Evolutionary conservation across 2,113 vertebrate species (phyloP).

Genomic region (Bos javanicus): DNA sequence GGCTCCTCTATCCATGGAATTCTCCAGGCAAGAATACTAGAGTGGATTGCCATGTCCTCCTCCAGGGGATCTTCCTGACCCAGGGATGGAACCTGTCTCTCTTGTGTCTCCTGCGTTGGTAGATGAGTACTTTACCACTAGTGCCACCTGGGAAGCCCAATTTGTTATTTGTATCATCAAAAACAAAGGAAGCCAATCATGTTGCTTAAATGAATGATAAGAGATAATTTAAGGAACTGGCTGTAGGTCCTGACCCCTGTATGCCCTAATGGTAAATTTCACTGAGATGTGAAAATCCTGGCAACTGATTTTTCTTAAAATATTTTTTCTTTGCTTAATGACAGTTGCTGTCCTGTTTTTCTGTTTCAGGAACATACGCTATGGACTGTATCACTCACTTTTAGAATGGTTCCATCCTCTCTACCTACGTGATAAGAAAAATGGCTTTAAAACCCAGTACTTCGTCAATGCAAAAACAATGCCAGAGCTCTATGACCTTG

Average conservation of each 20-base stretch:
- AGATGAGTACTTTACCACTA: not conserved
- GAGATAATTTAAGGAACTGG: not conserved
- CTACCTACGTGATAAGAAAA: slow-evolving; percentile 91
- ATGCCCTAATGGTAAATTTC: not conserved
- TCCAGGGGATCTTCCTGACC: not conserved
- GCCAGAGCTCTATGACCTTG: slow-evolving; percentile 93
- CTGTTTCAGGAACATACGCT: slow-evolving; percentile 87
- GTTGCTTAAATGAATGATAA: not conserved
- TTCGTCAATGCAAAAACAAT: slow-evolving; percentile 88
- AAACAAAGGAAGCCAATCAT: not conserved
- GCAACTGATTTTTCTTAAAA: not conserved
- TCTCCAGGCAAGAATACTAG: not conserved
- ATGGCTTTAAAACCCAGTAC: slow-evolving; percentile 88
- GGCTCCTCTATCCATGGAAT: not conserved
- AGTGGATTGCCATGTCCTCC: not conserved
- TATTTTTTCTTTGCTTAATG: not conserved
- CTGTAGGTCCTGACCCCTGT: not conserved
- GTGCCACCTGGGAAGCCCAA: not conserved
- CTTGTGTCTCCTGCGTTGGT: not conserved
- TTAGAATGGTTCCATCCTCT: slow-evolving; percentile 96
- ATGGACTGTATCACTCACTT: slow-evolving; percentile 94
- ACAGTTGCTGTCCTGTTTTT: not conserved
- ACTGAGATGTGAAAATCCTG: not conserved
- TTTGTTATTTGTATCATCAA: not conserved
- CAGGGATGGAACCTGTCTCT: not conserved